These are phyloP conservation scores for Bergia sp. DNA, from an alignment of 92 coral and sea anemone genomes.

Conservation along the genomic window DNA sequence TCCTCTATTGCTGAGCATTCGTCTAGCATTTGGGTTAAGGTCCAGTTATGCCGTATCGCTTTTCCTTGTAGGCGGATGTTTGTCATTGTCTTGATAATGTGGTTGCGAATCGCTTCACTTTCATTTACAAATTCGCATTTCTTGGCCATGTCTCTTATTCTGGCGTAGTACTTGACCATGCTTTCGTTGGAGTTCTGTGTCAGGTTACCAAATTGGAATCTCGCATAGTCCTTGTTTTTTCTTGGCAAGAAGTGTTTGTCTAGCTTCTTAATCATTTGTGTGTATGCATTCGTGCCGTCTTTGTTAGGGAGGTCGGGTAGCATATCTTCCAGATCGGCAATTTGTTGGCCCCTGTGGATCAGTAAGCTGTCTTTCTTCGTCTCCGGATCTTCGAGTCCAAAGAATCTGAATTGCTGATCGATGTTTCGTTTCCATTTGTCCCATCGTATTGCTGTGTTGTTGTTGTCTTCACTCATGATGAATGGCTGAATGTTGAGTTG, in stretches of 20 bases:
- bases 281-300: slow-evolving; percentile 39
- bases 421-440: slow-evolving; percentile 56
- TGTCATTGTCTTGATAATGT: slow-evolving; percentile 62
- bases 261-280: slow-evolving; percentile 45
- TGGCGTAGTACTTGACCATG: slow-evolving; percentile 52
- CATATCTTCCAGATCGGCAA: slow-evolving; percentile 39
- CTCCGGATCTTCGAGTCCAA: slow-evolving; percentile 52
- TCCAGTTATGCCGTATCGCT: slow-evolving; percentile 55
- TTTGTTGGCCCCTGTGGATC: slow-evolving; percentile 42
- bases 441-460: slow-evolving; percentile 53
- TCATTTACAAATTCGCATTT: slow-evolving; percentile 57
- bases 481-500: slow-evolving; percentile 56
- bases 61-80: slow-evolving; percentile 46
- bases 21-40: slow-evolving; percentile 53
- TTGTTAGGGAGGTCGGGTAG: slow-evolving; percentile 9
- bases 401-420: slow-evolving; percentile 62
- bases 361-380: slow-evolving; percentile 54
- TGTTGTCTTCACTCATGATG: slow-evolving; percentile 32
- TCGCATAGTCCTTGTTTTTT: slow-evolving; percentile 63
- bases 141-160: slow-evolving; percentile 58
- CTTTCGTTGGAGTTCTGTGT: slow-evolving; percentile 50
- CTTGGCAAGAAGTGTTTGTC: slow-evolving; percentile 58
- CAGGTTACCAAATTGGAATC: slow-evolving; percentile 67
- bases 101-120: slow-evolving; percentile 54
- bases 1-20: slow-evolving; percentile 58